phyloP scores from a whole-genome alignment of 1,140 invertebrate species.

The Streblospio benedicti region DNA sequence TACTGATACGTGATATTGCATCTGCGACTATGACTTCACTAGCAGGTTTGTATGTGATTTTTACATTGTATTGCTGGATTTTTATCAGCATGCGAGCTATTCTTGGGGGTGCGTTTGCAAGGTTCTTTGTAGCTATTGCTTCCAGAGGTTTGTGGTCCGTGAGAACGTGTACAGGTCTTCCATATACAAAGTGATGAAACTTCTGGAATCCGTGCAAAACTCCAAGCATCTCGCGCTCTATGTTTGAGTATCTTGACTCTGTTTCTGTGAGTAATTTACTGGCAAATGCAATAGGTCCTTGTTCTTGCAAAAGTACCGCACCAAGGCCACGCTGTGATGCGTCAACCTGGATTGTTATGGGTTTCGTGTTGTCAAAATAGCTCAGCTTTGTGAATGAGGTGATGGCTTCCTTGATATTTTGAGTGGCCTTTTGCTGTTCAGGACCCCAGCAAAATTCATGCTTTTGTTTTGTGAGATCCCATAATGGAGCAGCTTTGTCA shows the following conservation, averaged over 20 bases:
- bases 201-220: conserved; percentile 7
- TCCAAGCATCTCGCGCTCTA: conserved; percentile 12
- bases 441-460: conserved; percentile 1
- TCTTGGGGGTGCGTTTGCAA: conserved; percentile 37
- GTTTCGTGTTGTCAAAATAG: conserved; percentile 25
- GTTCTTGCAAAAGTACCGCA: conserved; percentile 45
- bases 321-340: conserved; percentile 37
- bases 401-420: conserved; percentile 21
- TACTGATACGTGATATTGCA: conserved; percentile 22
- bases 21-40: conserved; percentile 45
- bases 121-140: conserved; percentile 41
- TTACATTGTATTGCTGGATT: conserved; percentile 45
- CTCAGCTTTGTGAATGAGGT: conserved; percentile 18
- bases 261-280: neutral
- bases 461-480: conserved; percentile 6
- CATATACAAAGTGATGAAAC: conserved; percentile 10
- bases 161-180: conserved; percentile 1
- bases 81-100: conserved; percentile 47
- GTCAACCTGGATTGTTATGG: conserved; percentile 26
- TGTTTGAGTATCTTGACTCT: conserved; percentile 14
- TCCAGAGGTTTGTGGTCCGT: conserved; percentile 28
- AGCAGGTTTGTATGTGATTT: conserved; percentile 37
- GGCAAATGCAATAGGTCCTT: conserved; percentile 22
- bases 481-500: neutral
- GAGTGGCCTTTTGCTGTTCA: conserved; percentile 14